Percentiles rank a stretch among this genome's conserved stretches.
phyloP scores from a whole-genome alignment of 37 sponge, comb jelly and placozoan genomes.

The Beroe forskalii region DNA sequence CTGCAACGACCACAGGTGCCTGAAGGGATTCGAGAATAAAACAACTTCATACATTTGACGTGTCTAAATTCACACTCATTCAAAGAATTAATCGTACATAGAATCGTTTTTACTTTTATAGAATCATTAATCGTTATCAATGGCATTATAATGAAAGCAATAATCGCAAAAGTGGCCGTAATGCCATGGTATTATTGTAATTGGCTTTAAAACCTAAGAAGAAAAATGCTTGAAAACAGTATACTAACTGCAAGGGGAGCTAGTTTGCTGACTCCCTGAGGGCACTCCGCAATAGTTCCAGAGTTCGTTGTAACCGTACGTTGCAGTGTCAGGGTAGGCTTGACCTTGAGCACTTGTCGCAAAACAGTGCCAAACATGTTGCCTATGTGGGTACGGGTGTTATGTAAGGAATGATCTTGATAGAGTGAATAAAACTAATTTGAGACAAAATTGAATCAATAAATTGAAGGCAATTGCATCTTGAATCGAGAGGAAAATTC shows the following conservation, averaged over 20 bases:
- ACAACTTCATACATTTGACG: background rate
- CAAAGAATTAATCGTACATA: background rate
- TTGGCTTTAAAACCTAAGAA: background rate
- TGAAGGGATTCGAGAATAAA: background rate
- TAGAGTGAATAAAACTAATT: too few species aligned
- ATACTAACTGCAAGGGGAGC: background rate
- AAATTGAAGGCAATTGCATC: too few species aligned
- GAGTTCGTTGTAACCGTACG: background rate
- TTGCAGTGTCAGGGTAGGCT: background rate
- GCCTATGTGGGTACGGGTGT: too few species aligned
- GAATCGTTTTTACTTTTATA: background rate
- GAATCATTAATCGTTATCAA: too few species aligned
- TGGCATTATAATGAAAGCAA: too few species aligned
- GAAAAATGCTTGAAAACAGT: background rate
- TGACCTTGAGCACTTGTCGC: background rate
- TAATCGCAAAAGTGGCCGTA: too few species aligned
- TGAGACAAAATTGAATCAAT: too few species aligned
- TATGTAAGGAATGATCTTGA: too few species aligned
- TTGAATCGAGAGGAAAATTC: too few species aligned
- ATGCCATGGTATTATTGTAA: too few species aligned
- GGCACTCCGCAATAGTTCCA: background rate
- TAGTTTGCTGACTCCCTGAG: background rate
- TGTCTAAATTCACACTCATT: too few species aligned
- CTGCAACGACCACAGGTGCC: conserved; percentile 28
- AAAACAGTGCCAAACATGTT: conserved; percentile 9